Evolutionary conservation across 2,888 invertebrate genomes (phyloP), one percentile per base, ranked within the genome.

Genomic region (Mythimna vitellina): DNA sequence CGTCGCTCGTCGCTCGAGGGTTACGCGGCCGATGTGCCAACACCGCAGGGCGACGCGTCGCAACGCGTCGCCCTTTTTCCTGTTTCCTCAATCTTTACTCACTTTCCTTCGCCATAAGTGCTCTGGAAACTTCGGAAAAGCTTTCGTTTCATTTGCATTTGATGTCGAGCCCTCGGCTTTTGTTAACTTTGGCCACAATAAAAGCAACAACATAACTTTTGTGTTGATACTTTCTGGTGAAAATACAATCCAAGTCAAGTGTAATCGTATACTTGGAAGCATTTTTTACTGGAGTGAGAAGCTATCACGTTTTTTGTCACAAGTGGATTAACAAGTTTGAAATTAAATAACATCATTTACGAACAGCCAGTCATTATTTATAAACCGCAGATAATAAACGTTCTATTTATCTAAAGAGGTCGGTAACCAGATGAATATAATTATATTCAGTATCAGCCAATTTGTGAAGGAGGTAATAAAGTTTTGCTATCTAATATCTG

Each of bases 1-100:
- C 88, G 81, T 74, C 81, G 76, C 73, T 60, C 38, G 71, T 78
- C 84, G 81, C 78, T 75, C 69, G 72, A 70, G 78, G 80, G 81
- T 80, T 73, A 78, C 71, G 74, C 84, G 74, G 76, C 73, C 78
- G 82, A 81, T 63, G 76, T 80, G 77, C 80, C 76, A 72, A 78
- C 77, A 69, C 70, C 64, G 68, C 58, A n/a, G n/a, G n/a, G n/a
- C n/a, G n/a, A 46, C 25, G 25, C 53, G 69, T 75, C 67, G 77
- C 58, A n/a, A 46, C 25, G 25, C 53, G 69, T 75, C 67, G 77
- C 78, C 73, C 63, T 78, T 85, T 76, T 83, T 76, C 77, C 82
- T 76, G 70, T 82, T 82, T 80, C 73, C 80, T 73, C 74, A 72
- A 86, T 75, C 65, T 78, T 80, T 78, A 75, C 74, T 78, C 73